These are phyloP conservation scores for Ephydatia muelleri DNA, from an alignment of 37 sponge, comb jelly and placozoan genomes.

Conservation along the genomic window DNA sequence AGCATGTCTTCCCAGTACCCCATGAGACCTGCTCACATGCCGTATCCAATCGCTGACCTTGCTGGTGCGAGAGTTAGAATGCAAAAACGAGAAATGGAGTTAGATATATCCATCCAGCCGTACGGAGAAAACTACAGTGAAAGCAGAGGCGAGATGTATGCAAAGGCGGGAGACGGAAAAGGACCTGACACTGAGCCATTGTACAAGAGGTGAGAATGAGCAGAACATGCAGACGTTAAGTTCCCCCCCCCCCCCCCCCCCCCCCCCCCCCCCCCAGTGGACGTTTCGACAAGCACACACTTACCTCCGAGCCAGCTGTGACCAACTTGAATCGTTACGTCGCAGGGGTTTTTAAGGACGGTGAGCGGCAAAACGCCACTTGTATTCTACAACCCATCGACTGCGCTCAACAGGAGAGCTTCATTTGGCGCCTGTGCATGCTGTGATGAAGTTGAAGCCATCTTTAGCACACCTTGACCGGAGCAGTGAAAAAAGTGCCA, in stretches of 20 bases:
- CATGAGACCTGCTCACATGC: constrained; percentile 61
- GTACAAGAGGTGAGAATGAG: constrained; percentile 30
- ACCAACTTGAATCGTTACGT: constrained; percentile 38
- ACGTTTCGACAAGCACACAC: constrained; percentile 54
- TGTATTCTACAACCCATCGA: neutral
- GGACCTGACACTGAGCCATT: neutral
- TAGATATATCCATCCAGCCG: constrained; percentile 42
- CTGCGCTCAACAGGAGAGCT: constrained; percentile 47
- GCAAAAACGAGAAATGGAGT: constrained; percentile 30
- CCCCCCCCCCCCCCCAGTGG: constrained; percentile 46
- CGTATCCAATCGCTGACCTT: constrained; percentile 25
- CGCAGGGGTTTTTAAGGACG: constrained; percentile 57
- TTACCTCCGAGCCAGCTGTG: constrained; percentile 20
- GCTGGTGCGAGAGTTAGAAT: constrained; percentile 43
- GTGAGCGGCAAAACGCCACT: constrained; percentile 7
- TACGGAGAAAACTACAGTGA: constrained; percentile 66
- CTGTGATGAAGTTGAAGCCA: constrained; percentile 60
- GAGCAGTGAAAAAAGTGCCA: constrained; percentile 16
- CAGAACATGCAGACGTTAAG: neutral
- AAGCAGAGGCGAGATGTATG: constrained; percentile 62
- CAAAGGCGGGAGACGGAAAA: constrained; percentile 31
- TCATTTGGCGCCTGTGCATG: constrained; percentile 71
- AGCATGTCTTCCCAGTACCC: constrained; percentile 54
- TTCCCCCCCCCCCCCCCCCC: neutral
- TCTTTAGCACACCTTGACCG: constrained; percentile 52